Conservation (phyloP, 2,113 vertebrate species). For the Morone chrysops region DNA sequence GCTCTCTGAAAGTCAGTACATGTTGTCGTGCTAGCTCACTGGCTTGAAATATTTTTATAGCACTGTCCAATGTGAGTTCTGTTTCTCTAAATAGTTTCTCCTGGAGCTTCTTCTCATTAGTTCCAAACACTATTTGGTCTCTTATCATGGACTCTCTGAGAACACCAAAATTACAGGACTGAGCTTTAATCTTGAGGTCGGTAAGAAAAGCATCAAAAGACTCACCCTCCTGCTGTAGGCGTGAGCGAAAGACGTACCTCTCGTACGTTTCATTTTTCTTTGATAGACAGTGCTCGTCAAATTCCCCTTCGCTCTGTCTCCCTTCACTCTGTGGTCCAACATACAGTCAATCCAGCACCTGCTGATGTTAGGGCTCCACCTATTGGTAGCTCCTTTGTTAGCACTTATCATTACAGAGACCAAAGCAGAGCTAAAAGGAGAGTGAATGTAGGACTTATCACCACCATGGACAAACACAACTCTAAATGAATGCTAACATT, state of each 20-base stretch:
- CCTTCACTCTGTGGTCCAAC: too few species aligned
- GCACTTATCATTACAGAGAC: too few species aligned
- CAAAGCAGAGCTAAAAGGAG: too few species aligned
- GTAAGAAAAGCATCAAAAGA: slow-evolving; percentile 14
- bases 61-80: neutral
- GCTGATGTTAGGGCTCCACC: too few species aligned
- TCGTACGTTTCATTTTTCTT: slow-evolving; percentile 18
- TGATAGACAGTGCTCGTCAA: neutral
- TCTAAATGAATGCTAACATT: too few species aligned
- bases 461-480: too few species aligned
- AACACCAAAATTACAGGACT: slow-evolving; percentile 6
- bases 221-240: slow-evolving; percentile 11
- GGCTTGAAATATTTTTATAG: slow-evolving; percentile 13
- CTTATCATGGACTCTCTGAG: slow-evolving; percentile 20
- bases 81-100: slow-evolving; percentile 6
- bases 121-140: slow-evolving; percentile 17
- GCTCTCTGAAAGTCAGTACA: neutral
- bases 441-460: too few species aligned
- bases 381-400: too few species aligned
- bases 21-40: slow-evolving; percentile 3
- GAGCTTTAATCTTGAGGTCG: slow-evolving; percentile 16
- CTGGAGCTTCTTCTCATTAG: slow-evolving; percentile 1
- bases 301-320: neutral
- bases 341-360: too few species aligned
- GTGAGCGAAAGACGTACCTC: slow-evolving; percentile 7